phyloP scores from a whole-genome alignment of 2,888 invertebrate genomes.

The Melipona beecheii region DNA sequence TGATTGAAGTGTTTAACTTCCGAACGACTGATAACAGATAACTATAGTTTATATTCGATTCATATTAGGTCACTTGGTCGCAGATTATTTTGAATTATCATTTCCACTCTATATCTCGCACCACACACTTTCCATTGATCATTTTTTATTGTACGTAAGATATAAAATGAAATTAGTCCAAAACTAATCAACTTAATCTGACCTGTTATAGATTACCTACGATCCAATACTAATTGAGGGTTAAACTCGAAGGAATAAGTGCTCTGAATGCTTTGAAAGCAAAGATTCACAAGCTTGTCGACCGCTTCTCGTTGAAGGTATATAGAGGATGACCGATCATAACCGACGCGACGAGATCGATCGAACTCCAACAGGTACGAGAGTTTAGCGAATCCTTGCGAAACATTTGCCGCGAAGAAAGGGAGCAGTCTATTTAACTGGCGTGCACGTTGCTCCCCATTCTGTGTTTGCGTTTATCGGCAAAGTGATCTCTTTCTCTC shows the following conservation, averaged over 20 bases:
- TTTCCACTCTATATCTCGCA: not conserved
- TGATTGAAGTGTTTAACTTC: not conserved
- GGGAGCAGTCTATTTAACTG: slow-evolving; percentile 45
- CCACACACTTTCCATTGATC: not conserved
- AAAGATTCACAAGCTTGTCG: not conserved
- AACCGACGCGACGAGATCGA: slow-evolving; percentile 32
- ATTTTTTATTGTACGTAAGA: not conserved
- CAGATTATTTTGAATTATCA: not conserved
- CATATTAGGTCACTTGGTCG: not conserved
- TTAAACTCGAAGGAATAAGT: not conserved
- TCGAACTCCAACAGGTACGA: slow-evolving; percentile 52
- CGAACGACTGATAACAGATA: not conserved
- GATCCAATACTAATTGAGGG: not conserved
- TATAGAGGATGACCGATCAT: not conserved
- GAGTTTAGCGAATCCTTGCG: slow-evolving; percentile 33
- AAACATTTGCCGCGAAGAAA: slow-evolving; percentile 48
- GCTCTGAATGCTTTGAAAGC: not conserved
- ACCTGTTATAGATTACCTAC: not conserved
- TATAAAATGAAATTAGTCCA: not conserved
- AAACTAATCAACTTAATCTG: not conserved
- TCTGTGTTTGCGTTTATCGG: slow-evolving; percentile 56
- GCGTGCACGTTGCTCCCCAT: slow-evolving; percentile 50
- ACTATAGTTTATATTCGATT: not conserved
- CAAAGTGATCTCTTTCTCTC: slow-evolving; percentile 62
- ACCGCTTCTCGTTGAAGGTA: not conserved